These are phyloP conservation scores for Sternotherus odoratus DNA, from an alignment of 2,797 vertebrate species.

Conservation along the genomic window DNA sequence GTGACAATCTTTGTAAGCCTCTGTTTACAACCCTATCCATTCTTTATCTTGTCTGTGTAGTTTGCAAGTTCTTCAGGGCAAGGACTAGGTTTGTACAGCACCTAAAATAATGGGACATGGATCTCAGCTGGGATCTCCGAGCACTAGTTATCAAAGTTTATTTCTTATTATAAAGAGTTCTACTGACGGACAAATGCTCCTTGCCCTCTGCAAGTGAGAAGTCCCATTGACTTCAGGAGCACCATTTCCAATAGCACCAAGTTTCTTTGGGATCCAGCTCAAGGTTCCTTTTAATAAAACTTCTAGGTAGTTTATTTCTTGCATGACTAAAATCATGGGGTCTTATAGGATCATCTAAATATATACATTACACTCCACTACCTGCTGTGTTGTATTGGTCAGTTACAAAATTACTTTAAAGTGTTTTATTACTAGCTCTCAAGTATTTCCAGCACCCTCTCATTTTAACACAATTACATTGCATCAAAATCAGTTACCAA, in stretches of 20 bases:
- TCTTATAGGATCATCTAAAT: not conserved
- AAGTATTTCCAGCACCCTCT: not conserved
- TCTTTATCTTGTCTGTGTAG: not conserved
- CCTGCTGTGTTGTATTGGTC: not conserved
- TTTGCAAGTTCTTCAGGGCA: not conserved
- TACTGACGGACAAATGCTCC: not conserved
- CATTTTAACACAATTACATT: slow-evolving; percentile 9
- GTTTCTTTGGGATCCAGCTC: not conserved
- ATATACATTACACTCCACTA: not conserved
- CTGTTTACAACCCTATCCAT: not conserved
- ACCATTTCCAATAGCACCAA: not conserved
- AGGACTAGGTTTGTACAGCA: slow-evolving; percentile 19
- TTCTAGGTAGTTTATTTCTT: not conserved
- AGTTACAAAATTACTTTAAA: not conserved
- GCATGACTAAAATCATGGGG: not conserved
- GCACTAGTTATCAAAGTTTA: not conserved
- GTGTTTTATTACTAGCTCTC: not conserved
- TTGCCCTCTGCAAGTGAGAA: not conserved
- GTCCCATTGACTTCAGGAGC: not conserved
- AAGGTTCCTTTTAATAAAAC: not conserved
- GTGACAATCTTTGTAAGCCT: not conserved
- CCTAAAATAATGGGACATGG: rapidly evolving
- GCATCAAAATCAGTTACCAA: slow-evolving; percentile 2
- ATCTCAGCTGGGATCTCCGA: not conserved
- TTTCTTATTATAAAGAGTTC: not conserved